Conservation (phyloP, 2,888 invertebrate genomes). For the Euphydryas editha region DNA sequence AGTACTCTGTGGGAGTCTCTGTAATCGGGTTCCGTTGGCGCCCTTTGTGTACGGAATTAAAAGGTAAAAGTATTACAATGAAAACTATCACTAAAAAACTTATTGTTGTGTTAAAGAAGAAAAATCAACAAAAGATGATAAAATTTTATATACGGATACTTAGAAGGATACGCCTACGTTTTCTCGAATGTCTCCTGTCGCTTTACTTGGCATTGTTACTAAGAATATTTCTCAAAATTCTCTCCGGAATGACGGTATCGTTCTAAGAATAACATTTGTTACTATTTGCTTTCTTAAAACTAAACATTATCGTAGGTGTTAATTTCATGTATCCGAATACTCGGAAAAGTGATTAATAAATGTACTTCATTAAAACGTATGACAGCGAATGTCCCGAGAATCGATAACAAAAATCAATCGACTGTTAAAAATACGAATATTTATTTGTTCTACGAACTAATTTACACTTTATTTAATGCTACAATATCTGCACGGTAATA, state of each 20-base stretch:
- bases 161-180: constrained; percentile 43
- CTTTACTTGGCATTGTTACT: constrained; percentile 50
- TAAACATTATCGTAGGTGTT: constrained; percentile 39
- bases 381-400: constrained; percentile 25
- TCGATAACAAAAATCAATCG: constrained; percentile 17
- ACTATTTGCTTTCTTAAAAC: constrained; percentile 41
- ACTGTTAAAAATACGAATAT: constrained; percentile 13
- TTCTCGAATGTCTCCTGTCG: constrained; percentile 19
- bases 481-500: too few relatives aligned
- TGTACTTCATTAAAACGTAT: constrained; percentile 21
- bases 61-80: too few relatives aligned
- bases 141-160: constrained; percentile 18
- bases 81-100: too few relatives aligned
- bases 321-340: constrained; percentile 41
- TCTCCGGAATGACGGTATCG: constrained; percentile 51
- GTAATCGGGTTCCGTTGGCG: too few relatives aligned
- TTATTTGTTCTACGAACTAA: constrained; percentile 19
- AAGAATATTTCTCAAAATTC: constrained; percentile 52
- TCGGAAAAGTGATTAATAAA: constrained; percentile 45
- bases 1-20: too few relatives aligned
- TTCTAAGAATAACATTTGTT: constrained; percentile 54
- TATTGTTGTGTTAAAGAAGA: too few relatives aligned
- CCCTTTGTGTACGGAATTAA: too few relatives aligned
- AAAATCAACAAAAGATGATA: too few relatives aligned
- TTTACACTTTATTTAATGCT: background rate